A percentile compares a stretch with the other conserved stretches of the same genome.
These are phyloP conservation scores for Drosophila rhopaloa DNA, from an alignment of 1,140 invertebrate species.

Conservation along the genomic window DNA sequence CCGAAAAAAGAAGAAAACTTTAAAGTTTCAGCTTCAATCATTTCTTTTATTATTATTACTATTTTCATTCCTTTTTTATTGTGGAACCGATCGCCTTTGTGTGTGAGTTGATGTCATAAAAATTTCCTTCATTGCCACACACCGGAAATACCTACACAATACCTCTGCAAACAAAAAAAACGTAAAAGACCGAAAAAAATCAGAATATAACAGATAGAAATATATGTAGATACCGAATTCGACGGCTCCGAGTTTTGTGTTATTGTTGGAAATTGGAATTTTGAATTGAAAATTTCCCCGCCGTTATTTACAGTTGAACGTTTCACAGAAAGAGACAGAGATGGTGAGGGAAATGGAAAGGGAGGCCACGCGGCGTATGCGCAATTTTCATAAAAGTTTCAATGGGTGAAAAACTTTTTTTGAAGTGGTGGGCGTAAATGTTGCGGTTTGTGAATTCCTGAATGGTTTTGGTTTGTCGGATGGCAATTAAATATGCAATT, in stretches of 20 bases:
- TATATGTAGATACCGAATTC: conserved; percentile 28
- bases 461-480: background rate
- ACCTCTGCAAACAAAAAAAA: conserved; percentile 17
- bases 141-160: conserved; percentile 74
- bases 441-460: background rate
- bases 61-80: conserved; percentile 28
- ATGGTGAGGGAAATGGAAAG: background rate
- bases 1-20: conserved; percentile 49
- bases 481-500: background rate
- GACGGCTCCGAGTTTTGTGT: conserved; percentile 18
- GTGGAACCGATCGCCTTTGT: conserved; percentile 32
- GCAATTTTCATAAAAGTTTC: conserved; percentile 49
- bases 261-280: conserved; percentile 56
- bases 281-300: conserved; percentile 47
- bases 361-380: conserved; percentile 54
- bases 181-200: conserved; percentile 25
- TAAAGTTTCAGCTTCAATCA: conserved; percentile 26
- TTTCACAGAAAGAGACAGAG: conserved; percentile 1
- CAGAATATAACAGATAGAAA: conserved; percentile 42
- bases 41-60: conserved; percentile 47
- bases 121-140: conserved; percentile 62
- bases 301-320: conserved; percentile 57
- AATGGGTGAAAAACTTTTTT: conserved; percentile 12
- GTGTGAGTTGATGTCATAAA: conserved; percentile 68
- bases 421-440: background rate